phyloP scores from a whole-genome alignment of 1,140 invertebrate genomes.

The Aleiodes sp. region DNA sequence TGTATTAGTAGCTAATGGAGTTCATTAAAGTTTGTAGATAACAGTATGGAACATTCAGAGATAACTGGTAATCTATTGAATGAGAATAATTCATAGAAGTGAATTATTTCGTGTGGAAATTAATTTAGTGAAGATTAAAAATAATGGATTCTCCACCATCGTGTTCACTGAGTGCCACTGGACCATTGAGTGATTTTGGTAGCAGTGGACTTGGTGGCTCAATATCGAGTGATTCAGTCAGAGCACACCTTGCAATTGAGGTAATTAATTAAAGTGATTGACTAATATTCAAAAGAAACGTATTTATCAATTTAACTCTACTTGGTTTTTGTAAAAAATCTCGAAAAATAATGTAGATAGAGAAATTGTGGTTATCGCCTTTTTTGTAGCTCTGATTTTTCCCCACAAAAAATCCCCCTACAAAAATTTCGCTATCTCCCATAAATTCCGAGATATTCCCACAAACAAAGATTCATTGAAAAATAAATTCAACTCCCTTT shows the following conservation, averaged over 20 bases:
- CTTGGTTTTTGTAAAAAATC: no score
- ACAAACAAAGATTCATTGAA: no score
- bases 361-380: no score
- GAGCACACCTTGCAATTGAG: slow-evolving; percentile 63
- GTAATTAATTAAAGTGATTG: slow-evolving; percentile 48
- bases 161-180: slow-evolving; percentile 65
- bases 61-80: slow-evolving; percentile 33
- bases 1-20: background rate
- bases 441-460: no score
- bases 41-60: slow-evolving; percentile 45
- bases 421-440: no score
- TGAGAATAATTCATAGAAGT: background rate
- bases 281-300: no score
- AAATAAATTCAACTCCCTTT: no score
- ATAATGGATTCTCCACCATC: slow-evolving; percentile 68
- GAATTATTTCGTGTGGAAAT: slow-evolving; percentile 8
- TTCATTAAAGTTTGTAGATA: slow-evolving; percentile 22
- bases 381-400: no score
- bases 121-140: slow-evolving; percentile 27
- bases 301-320: no score
- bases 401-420: no score
- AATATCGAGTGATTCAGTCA: slow-evolving; percentile 64
- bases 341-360: no score
- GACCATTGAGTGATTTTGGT: slow-evolving; percentile 64
- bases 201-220: slow-evolving; percentile 65